Conservation (phyloP, 2,888 invertebrate genomes). For the Villa cingulata region DNA sequence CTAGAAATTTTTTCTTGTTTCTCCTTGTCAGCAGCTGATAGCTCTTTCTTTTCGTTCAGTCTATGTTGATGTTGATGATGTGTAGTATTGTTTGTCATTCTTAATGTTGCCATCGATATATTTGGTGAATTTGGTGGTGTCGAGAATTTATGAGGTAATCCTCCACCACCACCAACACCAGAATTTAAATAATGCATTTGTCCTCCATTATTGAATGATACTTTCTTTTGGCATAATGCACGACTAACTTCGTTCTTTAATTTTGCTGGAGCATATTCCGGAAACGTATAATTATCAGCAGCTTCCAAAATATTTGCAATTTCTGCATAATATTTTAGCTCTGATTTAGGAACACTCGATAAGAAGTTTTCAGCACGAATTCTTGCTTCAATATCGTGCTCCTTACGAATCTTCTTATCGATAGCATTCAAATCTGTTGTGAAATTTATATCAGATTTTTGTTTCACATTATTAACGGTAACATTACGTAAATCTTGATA, state of each 20-base stretch:
- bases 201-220: constrained; percentile 31
- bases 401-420: constrained; percentile 7
- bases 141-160: constrained; percentile 31
- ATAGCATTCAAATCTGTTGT: constrained; percentile 5
- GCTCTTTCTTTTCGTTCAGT: constrained; percentile 11
- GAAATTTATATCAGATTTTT: constrained; percentile 1
- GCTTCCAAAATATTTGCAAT: constrained; percentile 34
- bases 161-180: no score
- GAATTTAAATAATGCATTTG: constrained; percentile 6
- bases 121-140: constrained; percentile 66
- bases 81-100: constrained; percentile 13
- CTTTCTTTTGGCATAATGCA: constrained; percentile 34
- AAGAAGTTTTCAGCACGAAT: constrained; percentile 34
- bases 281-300: constrained; percentile 24
- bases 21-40: constrained; percentile 17
- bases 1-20: constrained; percentile 33
- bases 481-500: constrained; percentile 27
- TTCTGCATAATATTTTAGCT: constrained; percentile 36
- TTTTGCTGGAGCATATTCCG: constrained; percentile 33
- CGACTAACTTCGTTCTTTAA: constrained; percentile 36
- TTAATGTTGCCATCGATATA: constrained; percentile 42
- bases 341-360: constrained; percentile 32
- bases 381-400: constrained; percentile 31
- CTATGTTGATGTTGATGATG: not conserved
- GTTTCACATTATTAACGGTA: not conserved